These are phyloP conservation scores for Empidonax alnorum DNA, from an alignment of 2,113 vertebrate species.

Conservation along the genomic window DNA sequence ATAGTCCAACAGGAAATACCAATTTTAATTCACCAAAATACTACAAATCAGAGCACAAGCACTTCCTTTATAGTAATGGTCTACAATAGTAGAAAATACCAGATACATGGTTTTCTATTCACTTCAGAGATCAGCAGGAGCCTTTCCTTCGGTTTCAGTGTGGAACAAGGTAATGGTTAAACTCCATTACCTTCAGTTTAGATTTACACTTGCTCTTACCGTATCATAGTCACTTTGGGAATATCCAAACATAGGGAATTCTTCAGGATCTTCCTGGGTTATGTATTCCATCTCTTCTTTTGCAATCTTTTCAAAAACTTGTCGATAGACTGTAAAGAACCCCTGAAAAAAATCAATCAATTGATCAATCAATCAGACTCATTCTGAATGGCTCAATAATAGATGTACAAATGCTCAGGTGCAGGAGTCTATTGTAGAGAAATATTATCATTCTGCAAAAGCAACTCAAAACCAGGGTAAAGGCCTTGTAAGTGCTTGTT, in stretches of 20 bases:
- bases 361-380: not conserved
- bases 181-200: not conserved
- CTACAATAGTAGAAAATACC: not conserved
- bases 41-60: not conserved
- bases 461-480: not conserved
- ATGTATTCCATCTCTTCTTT: constrained; percentile 89
- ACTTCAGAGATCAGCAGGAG: not conserved
- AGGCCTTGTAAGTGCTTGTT: not conserved
- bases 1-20: not conserved
- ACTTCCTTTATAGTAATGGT: not conserved
- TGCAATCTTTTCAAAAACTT: constrained; percentile 88
- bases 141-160: not conserved
- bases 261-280: constrained; percentile 79
- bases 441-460: not conserved
- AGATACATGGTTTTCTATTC: not conserved
- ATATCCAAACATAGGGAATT: constrained; percentile 89
- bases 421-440: not conserved
- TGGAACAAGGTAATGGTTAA: not conserved
- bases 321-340: constrained; percentile 90
- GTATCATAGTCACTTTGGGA: constrained; percentile 92
- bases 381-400: accelerated
- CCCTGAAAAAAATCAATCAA: constrained; percentile 74
- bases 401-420: not conserved
- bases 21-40: not conserved
- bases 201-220: constrained; percentile 69